Evolutionary conservation across 2,888 invertebrate species (phyloP).

Genomic region (Anthoptus insignis): DNA sequence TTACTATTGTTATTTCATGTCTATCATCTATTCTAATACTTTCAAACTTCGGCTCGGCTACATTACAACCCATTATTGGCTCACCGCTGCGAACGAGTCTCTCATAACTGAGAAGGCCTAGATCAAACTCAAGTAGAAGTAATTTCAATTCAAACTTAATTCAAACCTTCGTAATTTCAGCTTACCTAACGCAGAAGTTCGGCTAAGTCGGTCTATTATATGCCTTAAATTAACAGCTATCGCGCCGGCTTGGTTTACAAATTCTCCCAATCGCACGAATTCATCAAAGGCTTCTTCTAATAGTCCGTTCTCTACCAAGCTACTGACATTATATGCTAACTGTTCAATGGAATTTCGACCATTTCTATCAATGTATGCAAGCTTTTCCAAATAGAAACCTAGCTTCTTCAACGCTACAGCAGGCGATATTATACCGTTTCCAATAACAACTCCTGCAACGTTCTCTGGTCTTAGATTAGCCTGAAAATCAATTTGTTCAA

Average conservation of each 20-base stretch:
- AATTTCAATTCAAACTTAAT: too few relatives aligned
- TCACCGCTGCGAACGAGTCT: too few relatives aligned
- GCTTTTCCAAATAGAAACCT: conserved; percentile 77
- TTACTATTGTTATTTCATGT: too few relatives aligned
- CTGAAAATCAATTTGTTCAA: too few relatives aligned
- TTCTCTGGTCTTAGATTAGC: conserved; percentile 75
- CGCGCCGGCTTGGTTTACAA: conserved; percentile 87
- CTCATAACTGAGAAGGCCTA: too few relatives aligned
- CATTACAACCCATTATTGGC: too few relatives aligned
- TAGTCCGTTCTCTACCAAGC: conserved; percentile 78
- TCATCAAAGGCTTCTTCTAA: conserved; percentile 87
- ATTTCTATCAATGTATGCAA: conserved; percentile 89
- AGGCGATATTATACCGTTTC: conserved; percentile 95
- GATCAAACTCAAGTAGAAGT: too few relatives aligned
- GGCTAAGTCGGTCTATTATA: conserved; percentile 69
- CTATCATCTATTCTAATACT: too few relatives aligned
- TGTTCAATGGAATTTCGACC: conserved; percentile 87
- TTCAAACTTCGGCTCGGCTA: too few relatives aligned
- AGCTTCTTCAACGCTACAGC: conserved; percentile 68
- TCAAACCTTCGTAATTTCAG: too few relatives aligned
- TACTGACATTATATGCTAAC: conserved; percentile 80
- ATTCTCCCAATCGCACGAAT: conserved; percentile 88
- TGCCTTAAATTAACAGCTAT: conserved; percentile 91
- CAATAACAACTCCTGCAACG: conserved; percentile 92
- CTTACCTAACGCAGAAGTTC: conserved; percentile 44